phyloP scores from a whole-genome alignment of 2,888 invertebrate species.

The Limenitis camilla region DNA sequence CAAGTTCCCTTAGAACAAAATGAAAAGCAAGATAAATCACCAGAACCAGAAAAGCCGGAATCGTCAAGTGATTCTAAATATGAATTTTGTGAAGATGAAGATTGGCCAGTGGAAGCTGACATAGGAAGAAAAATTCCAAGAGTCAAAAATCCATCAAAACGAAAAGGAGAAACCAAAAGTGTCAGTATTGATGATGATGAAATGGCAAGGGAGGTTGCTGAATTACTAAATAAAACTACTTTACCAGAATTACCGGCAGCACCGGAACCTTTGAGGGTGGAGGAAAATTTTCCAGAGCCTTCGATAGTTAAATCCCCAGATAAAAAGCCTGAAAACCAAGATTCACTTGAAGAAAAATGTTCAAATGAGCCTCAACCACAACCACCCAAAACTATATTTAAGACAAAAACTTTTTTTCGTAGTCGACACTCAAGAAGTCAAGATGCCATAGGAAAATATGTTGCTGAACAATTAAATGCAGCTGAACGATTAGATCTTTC shows the following conservation, averaged over 20 bases:
- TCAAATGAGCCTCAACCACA: conserved; percentile 34
- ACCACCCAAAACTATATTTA: conserved; percentile 66
- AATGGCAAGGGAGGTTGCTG: conserved; percentile 74
- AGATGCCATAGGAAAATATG: conserved; percentile 71
- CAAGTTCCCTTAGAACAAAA: conserved; percentile 41
- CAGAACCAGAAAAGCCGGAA: conserved; percentile 53
- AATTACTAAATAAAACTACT: conserved; percentile 75
- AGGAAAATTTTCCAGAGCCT: conserved; percentile 76
- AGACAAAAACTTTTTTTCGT: conserved; percentile 73
- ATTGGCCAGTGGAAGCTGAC: conserved; percentile 71
- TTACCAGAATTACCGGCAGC: conserved; percentile 74
- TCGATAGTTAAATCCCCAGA: conserved; percentile 66
- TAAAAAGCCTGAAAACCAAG: conserved; percentile 43
- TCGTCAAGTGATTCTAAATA: conserved; percentile 79
- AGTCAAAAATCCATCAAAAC: conserved; percentile 62
- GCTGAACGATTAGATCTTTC: conserved; percentile 60
- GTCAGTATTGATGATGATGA: conserved; percentile 63
- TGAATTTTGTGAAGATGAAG: conserved; percentile 85
- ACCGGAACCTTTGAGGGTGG: conserved; percentile 66
- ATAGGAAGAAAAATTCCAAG: conserved; percentile 79
- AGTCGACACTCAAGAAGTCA: conserved; percentile 71
- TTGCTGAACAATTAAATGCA: conserved; percentile 66
- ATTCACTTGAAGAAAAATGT: conserved; percentile 36
- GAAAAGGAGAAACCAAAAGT: conserved; percentile 58
- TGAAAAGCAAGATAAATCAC: conserved; percentile 38